Base-by-base conservation (phyloP, 1,140 invertebrate species). In the Cepaea nemoralis region DNA sequence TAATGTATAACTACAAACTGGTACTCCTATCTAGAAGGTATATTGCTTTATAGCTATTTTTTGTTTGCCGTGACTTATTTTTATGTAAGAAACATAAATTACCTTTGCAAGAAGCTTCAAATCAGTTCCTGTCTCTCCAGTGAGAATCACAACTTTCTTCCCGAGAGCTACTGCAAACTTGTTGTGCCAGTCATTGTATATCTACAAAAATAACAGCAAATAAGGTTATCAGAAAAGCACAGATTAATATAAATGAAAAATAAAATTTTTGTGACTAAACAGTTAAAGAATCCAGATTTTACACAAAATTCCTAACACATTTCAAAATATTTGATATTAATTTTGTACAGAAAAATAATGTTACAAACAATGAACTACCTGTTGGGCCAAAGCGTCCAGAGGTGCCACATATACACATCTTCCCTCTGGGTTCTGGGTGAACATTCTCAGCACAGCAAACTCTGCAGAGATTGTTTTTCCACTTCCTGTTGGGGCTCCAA, bases 401-500 rank as follows among this genome's bases (percentile, higher is more conserved):
- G 97, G 95, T 0, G 98, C 95, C 81, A 99, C 93, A 90, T 99
- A 99, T 0, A 99, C 98, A 89, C 97, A 98, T 80, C 93, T 92
- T 19, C 87, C 88, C 27, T 91, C 90, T 35, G 88, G 82, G 76
- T 87, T 90, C 80, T 90, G 89, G 67, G 95, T 94, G 76, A 99
- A 94, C 84, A 99, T 92, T 78, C 98, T 93, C 48, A 99, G 93
- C 42, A 99, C 95, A 0, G 98, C 98, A 92, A 99, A 98, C 91
- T 99, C 99, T 0, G 97, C 98, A 80, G 98, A 96, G 1, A 98
- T 95, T 0, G 97, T 98, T 92, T 99, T 99, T 0, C 98, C 98
- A 88, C 97, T 98, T 0, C 98, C 98, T 22, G 97, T 97, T 0
- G 99, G 98, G 0, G 99, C 98, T 12, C 98, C 98, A 81, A 99